Conservation (phyloP, 2,888 invertebrate genomes). For the Ormyrus rosae region DNA sequence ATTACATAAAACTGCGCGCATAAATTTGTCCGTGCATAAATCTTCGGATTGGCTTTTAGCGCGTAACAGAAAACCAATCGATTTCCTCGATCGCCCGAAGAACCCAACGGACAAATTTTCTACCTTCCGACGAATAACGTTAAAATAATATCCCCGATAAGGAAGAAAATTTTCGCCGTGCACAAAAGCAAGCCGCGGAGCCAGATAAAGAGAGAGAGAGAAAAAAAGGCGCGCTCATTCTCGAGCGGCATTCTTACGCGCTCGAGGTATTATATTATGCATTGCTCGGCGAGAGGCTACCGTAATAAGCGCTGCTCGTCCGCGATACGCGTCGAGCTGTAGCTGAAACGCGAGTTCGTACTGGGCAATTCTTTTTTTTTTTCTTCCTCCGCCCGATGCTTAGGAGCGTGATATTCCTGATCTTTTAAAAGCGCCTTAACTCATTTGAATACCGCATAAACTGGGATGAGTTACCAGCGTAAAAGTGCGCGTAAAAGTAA, state of each 20-base stretch:
- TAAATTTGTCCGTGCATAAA: conserved; percentile 32
- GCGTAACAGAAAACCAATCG: not conserved
- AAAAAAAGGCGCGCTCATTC: not conserved
- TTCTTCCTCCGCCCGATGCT: not conserved
- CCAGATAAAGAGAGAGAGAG: not conserved
- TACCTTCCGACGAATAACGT: not conserved
- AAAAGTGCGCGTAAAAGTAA: no score
- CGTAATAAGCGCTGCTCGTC: conserved; percentile 28
- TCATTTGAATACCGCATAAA: no score
- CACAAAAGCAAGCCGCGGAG: no score
- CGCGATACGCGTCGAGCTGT: conserved; percentile 8
- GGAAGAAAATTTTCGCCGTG: no score
- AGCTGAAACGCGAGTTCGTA: no score
- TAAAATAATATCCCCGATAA: not conserved
- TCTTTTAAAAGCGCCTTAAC: no score
- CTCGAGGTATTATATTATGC: conserved; percentile 37
- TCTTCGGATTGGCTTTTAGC: conserved; percentile 12
- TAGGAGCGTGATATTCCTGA: no score
- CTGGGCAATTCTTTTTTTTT: not conserved
- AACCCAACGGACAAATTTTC: not conserved
- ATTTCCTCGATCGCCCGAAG: not conserved
- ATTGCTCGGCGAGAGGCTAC: conserved; percentile 20
- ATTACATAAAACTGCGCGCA: conserved; percentile 35
- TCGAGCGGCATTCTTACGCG: conserved; percentile 14
- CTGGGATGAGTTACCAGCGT: no score